Base-by-base conservation (phyloP, 2,888 invertebrate species). In the Latrodectus elegans region DNA sequence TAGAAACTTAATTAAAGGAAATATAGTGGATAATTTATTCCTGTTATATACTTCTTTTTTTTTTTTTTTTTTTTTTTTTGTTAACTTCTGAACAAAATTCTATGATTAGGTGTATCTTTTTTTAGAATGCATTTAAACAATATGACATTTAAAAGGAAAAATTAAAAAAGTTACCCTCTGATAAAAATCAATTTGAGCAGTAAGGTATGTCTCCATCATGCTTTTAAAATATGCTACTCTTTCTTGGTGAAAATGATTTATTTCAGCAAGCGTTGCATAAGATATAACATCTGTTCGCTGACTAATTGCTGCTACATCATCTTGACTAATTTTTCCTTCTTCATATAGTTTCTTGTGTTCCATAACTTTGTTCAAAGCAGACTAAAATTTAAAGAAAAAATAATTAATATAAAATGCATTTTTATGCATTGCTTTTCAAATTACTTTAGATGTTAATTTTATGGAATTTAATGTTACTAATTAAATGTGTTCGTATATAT, bases 181-280 rank as follows among this genome's bases (percentile, higher is more conserved):
- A 93, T 99, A 98, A 93, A 99, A 99, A 80, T 94, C 94, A 60
- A 99, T 96, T 93, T 99, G 99, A 91, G 97, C 96, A 89, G 93
- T 94, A 86, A 99, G 94, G 92, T 97, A 98, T 89, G 94, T 94
- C 92, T 96, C 96, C 94, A 99, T 96, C 75, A 97, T 95, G 82
- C 94, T 94, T 91, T 96, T 96, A 90, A 97, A 94, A 93, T 99
- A 98, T 15, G 94, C 94, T 72, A 96, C 95, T 90, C 97, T 94
- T 92, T 98, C 97, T 51, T 94, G 93, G 92, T 97, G 97, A 92
- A 99, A 98, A 92, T 99, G 97, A 91, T 96, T 95, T 90, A 99
- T 95, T 94, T 99, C 99, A 81, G 99, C 98, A 92, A 99, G 94
- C 88, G 97, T 94, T 2, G 97, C 95, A 92, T 98, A 98, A 0